Percentiles rank a stretch among this genome's conserved stretches.
These are phyloP conservation scores for Drosophila erecta DNA, from an alignment of 1,140 invertebrate genomes.

Conservation along the genomic window DNA sequence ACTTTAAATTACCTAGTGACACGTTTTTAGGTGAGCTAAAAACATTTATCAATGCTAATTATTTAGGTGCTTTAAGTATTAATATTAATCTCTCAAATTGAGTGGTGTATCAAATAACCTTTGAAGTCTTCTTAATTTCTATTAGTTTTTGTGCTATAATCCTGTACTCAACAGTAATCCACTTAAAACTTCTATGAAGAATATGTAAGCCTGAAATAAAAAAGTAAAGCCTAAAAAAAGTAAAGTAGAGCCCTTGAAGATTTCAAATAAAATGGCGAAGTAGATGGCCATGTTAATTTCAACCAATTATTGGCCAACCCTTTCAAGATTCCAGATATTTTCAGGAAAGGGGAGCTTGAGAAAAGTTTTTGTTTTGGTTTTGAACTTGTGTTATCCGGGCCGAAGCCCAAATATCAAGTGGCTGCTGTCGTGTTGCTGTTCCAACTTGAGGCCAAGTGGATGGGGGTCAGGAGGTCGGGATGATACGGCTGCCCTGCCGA, in stretches of 20 bases:
- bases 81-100: no score
- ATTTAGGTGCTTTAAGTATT: no score
- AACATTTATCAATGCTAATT: not conserved
- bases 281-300: not conserved
- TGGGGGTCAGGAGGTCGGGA: conserved; percentile 1
- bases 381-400: conserved; percentile 8
- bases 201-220: no score
- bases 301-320: not conserved
- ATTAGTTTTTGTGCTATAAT: no score
- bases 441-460: conserved; percentile 5
- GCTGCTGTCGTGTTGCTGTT: conserved; percentile 10
- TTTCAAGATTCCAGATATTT: not conserved
- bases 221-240: no score
- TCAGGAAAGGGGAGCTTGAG: not conserved
- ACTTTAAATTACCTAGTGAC: not conserved
- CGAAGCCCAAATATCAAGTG: conserved; percentile 18
- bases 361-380: conserved; percentile 3
- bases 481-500: conserved; percentile 12
- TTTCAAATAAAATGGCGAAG: not conserved
- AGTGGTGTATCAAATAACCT: no score
- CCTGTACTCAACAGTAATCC: no score
- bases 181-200: no score
- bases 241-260: not conserved
- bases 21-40: no score
- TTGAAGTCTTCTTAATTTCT: no score